These are phyloP conservation scores for Platanista minor DNA, from an alignment of 2,113 vertebrate genomes.

Conservation along the genomic window DNA sequence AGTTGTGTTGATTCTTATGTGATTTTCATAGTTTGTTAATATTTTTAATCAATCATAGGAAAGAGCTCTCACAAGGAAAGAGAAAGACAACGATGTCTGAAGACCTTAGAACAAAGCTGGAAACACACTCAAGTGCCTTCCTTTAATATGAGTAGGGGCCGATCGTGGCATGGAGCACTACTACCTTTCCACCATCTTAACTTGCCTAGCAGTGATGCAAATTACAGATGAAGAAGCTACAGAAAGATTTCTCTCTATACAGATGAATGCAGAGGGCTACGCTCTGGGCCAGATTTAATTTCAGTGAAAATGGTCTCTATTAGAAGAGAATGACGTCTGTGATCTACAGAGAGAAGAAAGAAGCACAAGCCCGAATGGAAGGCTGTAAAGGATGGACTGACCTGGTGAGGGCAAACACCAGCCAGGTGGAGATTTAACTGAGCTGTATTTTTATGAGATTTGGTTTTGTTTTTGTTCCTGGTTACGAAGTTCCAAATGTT, in stretches of 20 bases:
- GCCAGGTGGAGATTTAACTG: neutral
- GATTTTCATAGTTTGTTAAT: neutral
- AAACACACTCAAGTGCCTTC: neutral
- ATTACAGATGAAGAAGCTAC: neutral
- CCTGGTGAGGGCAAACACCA: neutral
- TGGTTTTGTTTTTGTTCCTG: neutral
- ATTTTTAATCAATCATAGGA: neutral
- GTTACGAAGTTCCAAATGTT: neutral
- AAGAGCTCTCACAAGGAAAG: neutral
- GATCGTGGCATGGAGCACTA: neutral
- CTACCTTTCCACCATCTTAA: neutral
- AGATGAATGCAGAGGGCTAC: neutral
- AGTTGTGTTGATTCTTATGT: neutral
- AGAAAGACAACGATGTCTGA: neutral
- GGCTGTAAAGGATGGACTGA: neutral
- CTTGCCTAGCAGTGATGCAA: neutral
- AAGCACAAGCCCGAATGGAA: neutral
- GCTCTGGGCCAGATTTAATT: neutral
- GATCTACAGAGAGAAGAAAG: neutral
- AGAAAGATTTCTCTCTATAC: neutral
- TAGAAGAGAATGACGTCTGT: neutral
- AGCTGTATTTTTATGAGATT: neutral
- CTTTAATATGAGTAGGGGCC: neutral
- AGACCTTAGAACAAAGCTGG: neutral
- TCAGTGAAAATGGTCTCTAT: neutral